Conservation (phyloP, 1,140 invertebrate genomes). For the Ceratosolen solmsi region DNA sequence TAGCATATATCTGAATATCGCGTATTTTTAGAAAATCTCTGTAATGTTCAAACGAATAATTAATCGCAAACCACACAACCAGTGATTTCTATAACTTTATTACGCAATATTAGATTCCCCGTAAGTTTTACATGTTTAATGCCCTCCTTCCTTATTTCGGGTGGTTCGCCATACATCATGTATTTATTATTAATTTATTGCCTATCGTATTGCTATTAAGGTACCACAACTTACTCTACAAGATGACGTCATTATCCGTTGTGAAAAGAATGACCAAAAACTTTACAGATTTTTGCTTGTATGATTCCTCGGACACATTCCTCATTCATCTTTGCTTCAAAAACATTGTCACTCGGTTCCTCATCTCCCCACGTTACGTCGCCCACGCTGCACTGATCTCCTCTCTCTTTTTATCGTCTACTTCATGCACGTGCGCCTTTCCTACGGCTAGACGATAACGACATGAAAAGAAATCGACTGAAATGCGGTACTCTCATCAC, state of each 20-base stretch:
- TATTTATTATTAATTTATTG: slow-evolving; percentile 31
- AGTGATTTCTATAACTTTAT: slow-evolving; percentile 10
- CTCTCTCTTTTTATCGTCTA: background rate
- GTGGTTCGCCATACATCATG: background rate
- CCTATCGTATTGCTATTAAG: background rate
- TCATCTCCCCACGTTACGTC: background rate
- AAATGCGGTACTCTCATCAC: background rate
- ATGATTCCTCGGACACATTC: too few relatives aligned
- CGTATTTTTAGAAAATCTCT: slow-evolving; percentile 39
- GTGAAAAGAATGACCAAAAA: too few relatives aligned
- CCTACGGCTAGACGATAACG: background rate
- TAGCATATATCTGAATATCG: background rate
- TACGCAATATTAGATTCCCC: slow-evolving; percentile 44
- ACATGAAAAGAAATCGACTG: background rate
- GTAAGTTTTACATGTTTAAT: slow-evolving; percentile 22
- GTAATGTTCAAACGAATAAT: background rate
- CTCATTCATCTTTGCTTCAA: background rate
- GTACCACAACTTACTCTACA: background rate
- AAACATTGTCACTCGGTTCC: background rate
- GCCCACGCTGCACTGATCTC: background rate
- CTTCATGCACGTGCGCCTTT: background rate
- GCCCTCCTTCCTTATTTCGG: background rate
- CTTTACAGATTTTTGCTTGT: too few relatives aligned
- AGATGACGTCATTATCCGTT: too few relatives aligned
- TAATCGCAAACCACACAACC: slow-evolving; percentile 21